These are phyloP conservation scores for Gnathonemus longibarbis DNA, from an alignment of 2,113 vertebrate species.

Conservation along the genomic window DNA sequence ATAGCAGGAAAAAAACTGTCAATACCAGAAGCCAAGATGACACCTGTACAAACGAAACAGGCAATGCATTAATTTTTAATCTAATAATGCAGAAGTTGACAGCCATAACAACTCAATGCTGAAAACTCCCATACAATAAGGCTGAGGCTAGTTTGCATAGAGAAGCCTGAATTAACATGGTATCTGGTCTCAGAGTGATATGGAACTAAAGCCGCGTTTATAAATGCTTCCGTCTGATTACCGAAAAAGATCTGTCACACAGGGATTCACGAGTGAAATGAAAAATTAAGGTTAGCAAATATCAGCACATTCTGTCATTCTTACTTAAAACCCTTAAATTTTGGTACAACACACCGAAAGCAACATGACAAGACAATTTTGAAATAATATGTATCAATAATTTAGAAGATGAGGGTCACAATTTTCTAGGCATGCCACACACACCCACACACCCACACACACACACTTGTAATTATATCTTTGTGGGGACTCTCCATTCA, in stretches of 20 bases:
- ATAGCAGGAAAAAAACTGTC: background rate
- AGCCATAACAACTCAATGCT: background rate
- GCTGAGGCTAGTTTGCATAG: background rate
- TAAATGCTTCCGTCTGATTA: background rate
- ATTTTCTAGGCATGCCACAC: background rate
- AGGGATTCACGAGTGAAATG: background rate
- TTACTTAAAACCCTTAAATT: background rate
- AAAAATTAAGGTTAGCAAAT: background rate
- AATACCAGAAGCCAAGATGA: background rate
- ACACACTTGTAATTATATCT: too few relatives aligned
- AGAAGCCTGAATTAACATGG: background rate
- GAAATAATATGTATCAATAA: background rate
- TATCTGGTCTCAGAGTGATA: background rate
- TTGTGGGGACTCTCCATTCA: too few relatives aligned
- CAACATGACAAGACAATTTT: background rate
- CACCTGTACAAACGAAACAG: background rate
- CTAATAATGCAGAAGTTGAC: background rate
- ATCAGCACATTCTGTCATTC: background rate
- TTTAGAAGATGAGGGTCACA: background rate
- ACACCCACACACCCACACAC: background rate
- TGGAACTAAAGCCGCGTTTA: background rate
- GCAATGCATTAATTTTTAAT: background rate
- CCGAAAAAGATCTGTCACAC: background rate
- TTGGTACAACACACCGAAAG: background rate
- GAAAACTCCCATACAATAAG: background rate